A percentile compares a stretch with the other conserved stretches of the same genome.
These are phyloP conservation scores for Magallana angulata DNA, from an alignment of 1,140 invertebrate species.

Conservation along the genomic window DNA sequence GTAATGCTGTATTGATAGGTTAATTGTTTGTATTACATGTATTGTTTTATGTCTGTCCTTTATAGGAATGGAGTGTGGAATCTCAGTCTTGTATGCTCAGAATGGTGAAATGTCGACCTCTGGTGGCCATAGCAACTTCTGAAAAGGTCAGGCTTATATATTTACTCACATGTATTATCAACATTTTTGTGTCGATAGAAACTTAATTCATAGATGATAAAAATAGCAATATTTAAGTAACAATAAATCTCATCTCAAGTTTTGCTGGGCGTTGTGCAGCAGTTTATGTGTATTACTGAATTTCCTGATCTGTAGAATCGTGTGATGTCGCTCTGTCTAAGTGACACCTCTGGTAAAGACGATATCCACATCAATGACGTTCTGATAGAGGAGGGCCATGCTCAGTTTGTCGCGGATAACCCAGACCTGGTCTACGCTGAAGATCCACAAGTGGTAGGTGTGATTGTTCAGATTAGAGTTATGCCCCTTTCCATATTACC, in stretches of 20 bases:
- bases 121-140: conserved; percentile 60
- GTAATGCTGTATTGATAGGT: too few relatives aligned
- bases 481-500: background rate
- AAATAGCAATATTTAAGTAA: too few relatives aligned
- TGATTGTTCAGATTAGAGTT: background rate
- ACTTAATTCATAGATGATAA: too few relatives aligned
- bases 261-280: too few relatives aligned
- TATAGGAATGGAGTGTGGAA: conserved; percentile 60
- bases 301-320: conserved; percentile 59
- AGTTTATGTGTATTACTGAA: background rate
- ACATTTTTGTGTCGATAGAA: background rate
- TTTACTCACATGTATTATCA: background rate
- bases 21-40: too few relatives aligned
- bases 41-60: background rate
- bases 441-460: conserved; percentile 17
- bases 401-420: conserved; percentile 65
- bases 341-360: conserved; percentile 66
- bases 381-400: conserved; percentile 67
- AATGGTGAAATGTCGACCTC: conserved; percentile 54
- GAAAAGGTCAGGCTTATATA: conserved; percentile 55
- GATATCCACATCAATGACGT: conserved; percentile 74
- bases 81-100: conserved; percentile 58
- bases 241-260: too few relatives aligned
- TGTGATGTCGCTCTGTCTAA: conserved; percentile 71
- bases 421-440: conserved; percentile 1